Conservation (phyloP, 2,797 vertebrate genomes). For the Bothrops alternatus region DNA sequence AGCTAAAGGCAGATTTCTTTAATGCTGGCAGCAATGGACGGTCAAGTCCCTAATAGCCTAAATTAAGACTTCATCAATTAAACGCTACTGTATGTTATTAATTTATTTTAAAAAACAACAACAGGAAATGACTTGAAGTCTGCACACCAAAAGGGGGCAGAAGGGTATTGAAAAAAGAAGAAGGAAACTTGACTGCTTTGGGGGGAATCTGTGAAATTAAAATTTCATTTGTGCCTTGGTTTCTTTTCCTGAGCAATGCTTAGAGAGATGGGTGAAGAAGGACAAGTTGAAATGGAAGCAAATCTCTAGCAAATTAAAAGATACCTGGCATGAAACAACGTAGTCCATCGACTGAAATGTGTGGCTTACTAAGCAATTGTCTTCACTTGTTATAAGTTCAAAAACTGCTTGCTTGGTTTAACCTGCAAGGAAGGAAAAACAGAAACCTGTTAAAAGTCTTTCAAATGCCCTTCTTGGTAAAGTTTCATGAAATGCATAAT, state of each 20-base stretch:
- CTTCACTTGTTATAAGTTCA: constrained; percentile 6
- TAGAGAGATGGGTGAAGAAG: background rate
- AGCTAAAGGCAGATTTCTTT: constrained; percentile 33
- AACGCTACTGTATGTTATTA: constrained; percentile 61
- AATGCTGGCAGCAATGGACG: constrained; percentile 41
- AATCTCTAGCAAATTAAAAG: background rate
- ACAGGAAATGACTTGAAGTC: constrained; percentile 65
- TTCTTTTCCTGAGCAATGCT: constrained; percentile 5
- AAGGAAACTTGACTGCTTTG: constrained; percentile 20
- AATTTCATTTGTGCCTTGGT: constrained; percentile 36
- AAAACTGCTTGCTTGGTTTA: background rate
- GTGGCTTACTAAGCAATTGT: background rate
- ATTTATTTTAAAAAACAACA: constrained; percentile 1
- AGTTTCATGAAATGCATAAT: background rate
- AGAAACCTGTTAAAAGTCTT: background rate
- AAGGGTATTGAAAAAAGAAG: constrained; percentile 64
- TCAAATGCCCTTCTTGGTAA: constrained; percentile 22
- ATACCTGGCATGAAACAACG: background rate
- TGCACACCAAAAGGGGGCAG: constrained; percentile 94
- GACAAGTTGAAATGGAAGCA: background rate
- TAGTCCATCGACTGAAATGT: background rate
- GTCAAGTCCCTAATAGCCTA: constrained; percentile 45
- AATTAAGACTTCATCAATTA: constrained; percentile 63
- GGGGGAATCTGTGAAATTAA: constrained; percentile 51
- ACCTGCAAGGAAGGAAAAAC: background rate